Evolutionary conservation across 2,888 invertebrate genomes (phyloP).

Genomic region (Nephrotoma appendiculata): DNA sequence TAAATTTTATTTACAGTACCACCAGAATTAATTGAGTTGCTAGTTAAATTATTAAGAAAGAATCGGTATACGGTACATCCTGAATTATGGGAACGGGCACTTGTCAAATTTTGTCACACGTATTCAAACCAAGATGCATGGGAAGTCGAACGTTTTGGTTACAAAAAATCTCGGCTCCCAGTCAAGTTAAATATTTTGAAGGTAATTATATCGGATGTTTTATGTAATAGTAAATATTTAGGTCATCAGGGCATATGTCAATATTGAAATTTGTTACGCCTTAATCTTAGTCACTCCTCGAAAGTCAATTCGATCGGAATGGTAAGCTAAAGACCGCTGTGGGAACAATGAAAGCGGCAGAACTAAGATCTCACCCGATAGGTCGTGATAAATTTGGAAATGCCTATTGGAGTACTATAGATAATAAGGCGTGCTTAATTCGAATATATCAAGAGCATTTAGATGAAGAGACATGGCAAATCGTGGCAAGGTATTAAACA

Average conservation of each 20-base stretch:
- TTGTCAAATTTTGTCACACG: conserved; percentile 82
- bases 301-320: conserved; percentile 91
- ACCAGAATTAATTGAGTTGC: conserved; percentile 68
- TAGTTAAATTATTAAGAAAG: conserved; percentile 78
- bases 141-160: conserved; percentile 92
- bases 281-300: conserved; percentile 59
- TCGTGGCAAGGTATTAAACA: conserved; percentile 52
- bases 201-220: conserved; percentile 37
- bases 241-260: neutral
- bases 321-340: conserved; percentile 82
- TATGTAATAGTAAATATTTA: neutral
- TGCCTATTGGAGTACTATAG: conserved; percentile 87
- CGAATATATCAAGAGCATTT: conserved; percentile 89
- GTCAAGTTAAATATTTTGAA: conserved; percentile 83
- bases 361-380: conserved; percentile 74
- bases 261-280: neutral
- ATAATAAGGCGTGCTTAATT: conserved; percentile 67
- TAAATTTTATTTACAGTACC: conserved; percentile 48
- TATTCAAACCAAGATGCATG: conserved; percentile 86
- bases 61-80: conserved; percentile 65
- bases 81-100: conserved; percentile 80
- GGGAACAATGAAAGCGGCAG: conserved; percentile 59
- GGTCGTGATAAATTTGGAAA: conserved; percentile 85
- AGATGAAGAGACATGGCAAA: conserved; percentile 91
- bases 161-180: conserved; percentile 75